Percentiles rank a stretch among this genome's conserved stretches.
phyloP scores from a whole-genome alignment of 2,113 vertebrate species.

The Terrapene triunguis region DNA sequence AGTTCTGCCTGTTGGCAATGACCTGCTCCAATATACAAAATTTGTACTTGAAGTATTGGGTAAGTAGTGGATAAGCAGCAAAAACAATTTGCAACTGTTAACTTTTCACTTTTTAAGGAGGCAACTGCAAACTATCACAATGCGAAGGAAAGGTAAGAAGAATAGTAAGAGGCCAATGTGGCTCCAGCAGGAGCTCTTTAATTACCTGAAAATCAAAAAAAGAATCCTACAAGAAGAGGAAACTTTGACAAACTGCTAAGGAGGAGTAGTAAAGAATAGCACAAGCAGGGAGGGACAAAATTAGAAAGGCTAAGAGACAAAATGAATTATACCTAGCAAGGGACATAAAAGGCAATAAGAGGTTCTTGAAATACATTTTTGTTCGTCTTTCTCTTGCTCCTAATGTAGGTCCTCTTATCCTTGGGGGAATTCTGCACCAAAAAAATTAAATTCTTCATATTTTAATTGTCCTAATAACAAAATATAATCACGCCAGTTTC shows the following conservation, averaged over 20 bases:
- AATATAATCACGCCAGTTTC: too few relatives aligned
- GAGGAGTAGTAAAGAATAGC: background rate
- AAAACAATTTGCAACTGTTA: background rate
- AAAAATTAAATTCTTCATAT: too few relatives aligned
- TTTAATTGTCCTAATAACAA: too few relatives aligned
- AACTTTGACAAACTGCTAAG: background rate
- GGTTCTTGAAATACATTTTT: background rate
- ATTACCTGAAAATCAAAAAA: background rate
- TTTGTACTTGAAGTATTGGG: background rate
- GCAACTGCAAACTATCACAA: background rate
- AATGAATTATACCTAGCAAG: background rate
- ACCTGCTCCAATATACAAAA: background rate
- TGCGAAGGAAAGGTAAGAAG: background rate
- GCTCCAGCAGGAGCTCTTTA: background rate
- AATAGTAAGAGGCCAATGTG: background rate
- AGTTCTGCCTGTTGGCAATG: rapidly evolving
- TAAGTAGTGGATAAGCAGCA: background rate
- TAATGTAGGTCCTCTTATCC: too few relatives aligned
- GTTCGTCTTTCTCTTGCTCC: too few relatives aligned
- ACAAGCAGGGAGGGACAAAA: background rate
- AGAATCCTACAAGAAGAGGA: background rate
- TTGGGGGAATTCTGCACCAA: too few relatives aligned
- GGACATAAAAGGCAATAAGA: background rate
- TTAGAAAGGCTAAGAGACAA: background rate
- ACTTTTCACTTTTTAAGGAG: background rate